Evolutionary conservation across 2,888 invertebrate species (phyloP), one percentile per base, ranked within the genome.

Genomic region (Habroteleia sp.): DNA sequence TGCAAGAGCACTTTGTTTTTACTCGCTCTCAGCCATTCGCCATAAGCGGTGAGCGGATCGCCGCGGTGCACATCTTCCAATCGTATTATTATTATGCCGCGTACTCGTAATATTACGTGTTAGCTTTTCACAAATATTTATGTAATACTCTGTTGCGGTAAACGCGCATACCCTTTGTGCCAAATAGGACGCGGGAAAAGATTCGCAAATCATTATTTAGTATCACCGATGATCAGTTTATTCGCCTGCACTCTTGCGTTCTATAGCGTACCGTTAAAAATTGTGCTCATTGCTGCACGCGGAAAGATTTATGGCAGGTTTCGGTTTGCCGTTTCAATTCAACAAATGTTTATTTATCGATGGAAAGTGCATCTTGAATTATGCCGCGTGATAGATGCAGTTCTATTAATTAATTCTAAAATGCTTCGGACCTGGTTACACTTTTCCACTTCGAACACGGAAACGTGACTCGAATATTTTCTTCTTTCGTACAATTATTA

Each of bases 41-140:
- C 71, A 71, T 71, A 71, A 71, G 42, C 56, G 42, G 63, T 63
- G 31, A 16, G 44, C 44, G 17, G 42, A 48, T 42, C 50, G 50
- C 25, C 39, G 25, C 42, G 31, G 13, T 10, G 44, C 58, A 29
- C 58, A 25, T 71, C 62, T 54, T 65, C 58, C 63, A 31, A 35
- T 56, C 37, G 54, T 52, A 75, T 71, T 63, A 65, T 75, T 74
- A 74, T 74, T 74, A 63, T 63, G 29, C 50, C 56, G 29, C 31
- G 58, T 42, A 63, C 62, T 63, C 62, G 66, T 74, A 63, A 74
- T 68, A 63, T 74, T 74, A 68, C 54, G 74, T 63, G 63, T 50
- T 50, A 62, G 56, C 63, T 71, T 75, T 75, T 69, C 65, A 41
- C 69, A 68, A 58, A 74, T 69, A 65, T 74, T 65, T 65, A 65